Evolutionary conservation across 2,797 vertebrate species (phyloP), one percentile per base, ranked within the genome.

Genomic region (Sebastes oblongus): DNA sequence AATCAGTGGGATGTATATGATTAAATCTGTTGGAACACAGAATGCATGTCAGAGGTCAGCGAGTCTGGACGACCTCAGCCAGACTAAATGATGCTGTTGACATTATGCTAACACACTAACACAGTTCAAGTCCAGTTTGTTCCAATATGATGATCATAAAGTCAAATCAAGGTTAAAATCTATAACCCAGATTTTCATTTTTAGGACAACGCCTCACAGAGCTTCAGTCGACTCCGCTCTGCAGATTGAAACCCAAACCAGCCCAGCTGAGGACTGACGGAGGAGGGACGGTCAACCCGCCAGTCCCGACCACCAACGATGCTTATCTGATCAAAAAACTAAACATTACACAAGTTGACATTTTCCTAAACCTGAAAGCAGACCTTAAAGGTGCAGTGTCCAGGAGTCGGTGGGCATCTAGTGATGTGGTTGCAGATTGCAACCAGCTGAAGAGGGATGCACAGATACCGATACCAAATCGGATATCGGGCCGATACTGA

Each of bases 1-100:
- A 91, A 89, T 93, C 90, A 90, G 84, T 65, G 72, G 72, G 66
- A 24, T 80, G 29, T 68, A 82, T 81, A 69, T 66, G 36, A 77
- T 81, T 80, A 80, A 84, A 75, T 58, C 76, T 80, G 39, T 39
- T 75, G 73, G 78, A 83, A 62, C 62, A 74, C 29, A 72, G 67
- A 8, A 10, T 0, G 18, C 14, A 4, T 29, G 78, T 91, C 84
- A 86, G 56, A 84, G 75, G 77, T 78, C 84, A 65, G 50, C 2
- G 42, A 56, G 74, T 32, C 3, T 20, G 77, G 72, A 77, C 56
- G 61, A 29, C 20, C 72, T 76, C 62, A 61, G 39, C 52, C 3
- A 1, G 20, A 73, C 11, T 25, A 0, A 72, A 64, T 10, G 55
- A 64, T 12, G 52, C 11, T 5, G 29, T 1, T 58, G 61, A 67